These are phyloP conservation scores for Pangasianodon gigas DNA, from an alignment of 2,113 vertebrate genomes.

Conservation along the genomic window DNA sequence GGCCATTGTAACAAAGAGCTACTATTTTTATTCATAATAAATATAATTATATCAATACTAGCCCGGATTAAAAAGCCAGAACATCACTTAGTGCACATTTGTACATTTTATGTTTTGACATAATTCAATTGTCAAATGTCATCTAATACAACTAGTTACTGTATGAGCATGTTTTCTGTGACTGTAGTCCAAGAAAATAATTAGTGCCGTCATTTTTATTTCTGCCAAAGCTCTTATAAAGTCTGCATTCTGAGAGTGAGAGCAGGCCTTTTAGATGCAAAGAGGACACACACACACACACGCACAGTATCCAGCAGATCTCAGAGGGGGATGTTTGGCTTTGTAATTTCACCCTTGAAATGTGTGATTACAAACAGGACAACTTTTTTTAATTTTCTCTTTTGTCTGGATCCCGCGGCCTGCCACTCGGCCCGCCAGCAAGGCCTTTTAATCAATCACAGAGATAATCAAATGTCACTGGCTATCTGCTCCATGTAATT, in stretches of 20 bases:
- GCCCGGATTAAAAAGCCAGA: background rate
- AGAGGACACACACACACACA: constrained; percentile 14
- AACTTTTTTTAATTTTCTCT: constrained; percentile 99
- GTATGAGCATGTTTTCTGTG: background rate
- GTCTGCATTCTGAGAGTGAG: background rate
- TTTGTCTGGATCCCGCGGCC: constrained; percentile 95
- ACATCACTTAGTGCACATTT: background rate
- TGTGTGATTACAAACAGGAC: constrained; percentile 99
- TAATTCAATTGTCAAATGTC: background rate
- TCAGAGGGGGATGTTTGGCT: constrained; percentile 84
- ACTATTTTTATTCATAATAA: background rate
- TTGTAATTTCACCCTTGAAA: constrained; percentile 98
- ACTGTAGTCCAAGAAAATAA: constrained; percentile 1
- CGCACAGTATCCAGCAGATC: constrained; percentile 53
- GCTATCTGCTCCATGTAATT: constrained; percentile 99
- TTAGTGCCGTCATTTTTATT: background rate
- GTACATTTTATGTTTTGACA: background rate
- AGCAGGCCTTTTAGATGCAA: constrained; percentile 22
- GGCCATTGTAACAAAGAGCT: background rate
- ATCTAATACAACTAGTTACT: background rate
- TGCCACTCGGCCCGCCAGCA: constrained; percentile 94
- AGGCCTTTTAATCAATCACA: constrained; percentile 99
- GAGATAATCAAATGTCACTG: constrained; percentile 99
- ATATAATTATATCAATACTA: background rate
- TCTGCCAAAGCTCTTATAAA: constrained; percentile 16